Evolutionary conservation across 2,797 vertebrate genomes (phyloP), one percentile per base, ranked within the genome.

Genomic region (Zenarchopterus dispar): DNA sequence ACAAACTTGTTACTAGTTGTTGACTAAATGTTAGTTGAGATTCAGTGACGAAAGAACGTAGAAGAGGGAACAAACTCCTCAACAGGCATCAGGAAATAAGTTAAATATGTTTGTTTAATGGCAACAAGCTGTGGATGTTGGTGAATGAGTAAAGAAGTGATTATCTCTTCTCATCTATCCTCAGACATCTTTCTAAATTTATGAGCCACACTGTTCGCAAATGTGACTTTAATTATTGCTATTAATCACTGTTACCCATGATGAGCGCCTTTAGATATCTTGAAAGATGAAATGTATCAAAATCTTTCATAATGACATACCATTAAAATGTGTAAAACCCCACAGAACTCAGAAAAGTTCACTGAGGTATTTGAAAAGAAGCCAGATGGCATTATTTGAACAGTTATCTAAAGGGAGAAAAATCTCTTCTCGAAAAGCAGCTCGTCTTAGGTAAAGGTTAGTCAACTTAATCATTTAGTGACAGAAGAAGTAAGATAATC

Each of bases 21-120:
- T 88, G 84, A 88, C 85, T 75, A 84, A 85, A 87, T 86, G 77
- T 82, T 81, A 67, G 70, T 88, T 65, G 56, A 77, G 82, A 85
- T 74, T 65, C 61, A 56, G 79, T 56, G 78, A 82, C 73, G 80
- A 68, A 70, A 65, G 73, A 9, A 66, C 69, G 69, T 55, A 49
- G 77, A 73, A 70, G 62, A 62, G 60, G 55, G 71, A 72, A 67
- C 76, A 76, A 84, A 84, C 81, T 80, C 81, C 65, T 56, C 62
- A 84, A 70, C 33, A 74, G 73, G 50, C 65, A 62, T 46, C 41
- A 64, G 80, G 80, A 73, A 89, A 84, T 74, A 72, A 72, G 61
- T 82, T 77, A 69, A 85, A 82, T 75, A 26, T 81, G 78, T 82
- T 74, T 51, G 55, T 81, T 75, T 85, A 84, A 90, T 79, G 75